Evolutionary conservation across 1,140 invertebrate species (phyloP).

Genomic region (Himalopsyche phryganea): DNA sequence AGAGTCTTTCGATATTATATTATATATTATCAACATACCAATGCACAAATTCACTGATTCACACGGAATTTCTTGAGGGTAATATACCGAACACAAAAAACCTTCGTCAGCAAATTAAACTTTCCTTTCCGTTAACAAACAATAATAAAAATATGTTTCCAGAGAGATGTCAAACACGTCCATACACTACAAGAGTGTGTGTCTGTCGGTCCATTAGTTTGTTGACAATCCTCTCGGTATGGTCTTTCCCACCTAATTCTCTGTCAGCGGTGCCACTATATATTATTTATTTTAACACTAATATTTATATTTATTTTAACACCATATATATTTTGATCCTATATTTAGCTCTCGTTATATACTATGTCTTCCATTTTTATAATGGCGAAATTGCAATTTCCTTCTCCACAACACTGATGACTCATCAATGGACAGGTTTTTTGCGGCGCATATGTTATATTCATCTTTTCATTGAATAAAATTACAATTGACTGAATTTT

Average conservation of each 20-base stretch:
- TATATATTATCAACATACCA: too few relatives aligned
- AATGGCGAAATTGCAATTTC: neutral
- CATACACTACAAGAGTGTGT: too few relatives aligned
- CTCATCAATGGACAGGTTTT: neutral
- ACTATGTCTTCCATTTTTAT: neutral
- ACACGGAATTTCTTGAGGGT: too few relatives aligned
- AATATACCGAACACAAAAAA: too few relatives aligned
- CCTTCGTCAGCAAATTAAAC: too few relatives aligned
- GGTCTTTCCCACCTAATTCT: neutral
- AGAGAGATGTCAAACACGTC: too few relatives aligned
- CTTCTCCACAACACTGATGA: neutral
- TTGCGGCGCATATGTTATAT: neutral
- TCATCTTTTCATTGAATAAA: neutral
- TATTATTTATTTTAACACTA: neutral
- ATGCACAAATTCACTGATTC: too few relatives aligned
- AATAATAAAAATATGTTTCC: too few relatives aligned
- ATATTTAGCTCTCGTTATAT: constrained; percentile 1
- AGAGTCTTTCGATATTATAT: too few relatives aligned
- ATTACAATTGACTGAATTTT: neutral
- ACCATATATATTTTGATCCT: neutral
- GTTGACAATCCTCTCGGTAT: neutral
- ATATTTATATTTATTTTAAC: neutral
- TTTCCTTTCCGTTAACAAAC: too few relatives aligned
- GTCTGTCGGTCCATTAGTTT: too few relatives aligned
- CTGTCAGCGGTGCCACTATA: neutral